Conservation (phyloP, 2,888 invertebrate species). For the Andrena marginata region DNA sequence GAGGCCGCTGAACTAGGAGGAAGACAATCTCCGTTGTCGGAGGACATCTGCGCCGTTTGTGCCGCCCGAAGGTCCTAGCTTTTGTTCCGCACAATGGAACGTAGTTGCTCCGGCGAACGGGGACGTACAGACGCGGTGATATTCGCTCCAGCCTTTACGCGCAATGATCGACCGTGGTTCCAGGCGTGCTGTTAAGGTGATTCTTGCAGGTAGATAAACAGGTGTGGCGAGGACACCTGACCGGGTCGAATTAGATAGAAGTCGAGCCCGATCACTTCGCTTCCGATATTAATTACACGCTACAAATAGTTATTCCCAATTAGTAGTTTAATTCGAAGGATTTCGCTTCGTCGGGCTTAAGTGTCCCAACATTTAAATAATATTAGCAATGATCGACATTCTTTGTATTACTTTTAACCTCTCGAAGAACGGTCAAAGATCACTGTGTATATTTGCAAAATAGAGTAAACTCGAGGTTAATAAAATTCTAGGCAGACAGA, state of each 20-base stretch:
- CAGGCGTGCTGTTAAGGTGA: conserved; percentile 41
- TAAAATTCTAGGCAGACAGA: no score
- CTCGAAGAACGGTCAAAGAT: no score
- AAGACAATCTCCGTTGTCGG: conserved; percentile 57
- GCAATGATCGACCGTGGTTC: conserved; percentile 48
- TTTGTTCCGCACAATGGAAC: conserved; percentile 73
- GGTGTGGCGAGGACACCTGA: conserved; percentile 33
- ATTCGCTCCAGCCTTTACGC: conserved; percentile 45
- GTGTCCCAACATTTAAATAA: no score
- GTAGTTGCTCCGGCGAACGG: conserved; percentile 27
- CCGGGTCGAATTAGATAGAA: conserved; percentile 15
- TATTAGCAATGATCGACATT: no score
- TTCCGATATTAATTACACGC: conserved; percentile 16
- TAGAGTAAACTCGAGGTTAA: no score
- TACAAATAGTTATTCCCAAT: conserved; percentile 8
- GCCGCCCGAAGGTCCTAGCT: conserved; percentile 66
- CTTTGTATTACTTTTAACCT: no score
- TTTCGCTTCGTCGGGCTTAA: no score
- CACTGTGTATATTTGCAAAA: no score
- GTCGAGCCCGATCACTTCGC: conserved; percentile 25
- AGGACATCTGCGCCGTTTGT: conserved; percentile 57
- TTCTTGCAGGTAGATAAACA: conserved; percentile 43
- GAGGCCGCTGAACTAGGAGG: conserved; percentile 66
- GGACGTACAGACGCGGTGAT: conserved; percentile 27
- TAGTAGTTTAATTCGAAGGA: no score